A percentile compares a stretch with the other conserved stretches of the same genome.
phyloP scores from a whole-genome alignment of 2,888 invertebrate genomes.

The Agrypnus murinus region DNA sequence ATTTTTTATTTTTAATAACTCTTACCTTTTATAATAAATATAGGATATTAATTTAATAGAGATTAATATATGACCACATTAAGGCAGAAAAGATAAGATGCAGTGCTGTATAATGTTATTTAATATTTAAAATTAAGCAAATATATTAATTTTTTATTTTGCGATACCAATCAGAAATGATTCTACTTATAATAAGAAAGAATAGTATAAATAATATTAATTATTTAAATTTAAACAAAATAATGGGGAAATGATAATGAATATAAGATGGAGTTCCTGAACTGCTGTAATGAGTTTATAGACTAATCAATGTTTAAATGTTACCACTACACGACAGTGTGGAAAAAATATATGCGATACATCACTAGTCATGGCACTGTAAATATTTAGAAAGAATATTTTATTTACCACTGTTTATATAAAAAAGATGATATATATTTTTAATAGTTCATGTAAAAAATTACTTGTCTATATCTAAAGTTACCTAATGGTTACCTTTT shows the following conservation, averaged over 20 bases:
- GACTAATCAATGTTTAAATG: conserved; percentile 56
- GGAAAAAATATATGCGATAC: conserved; percentile 64
- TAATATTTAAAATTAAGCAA: neutral
- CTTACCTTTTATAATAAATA: conserved; percentile 22
- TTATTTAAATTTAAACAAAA: conserved; percentile 10
- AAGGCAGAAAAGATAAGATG: conserved; percentile 36
- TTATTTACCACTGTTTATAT: conserved; percentile 65
- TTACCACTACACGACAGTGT: conserved; percentile 67
- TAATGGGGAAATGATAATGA: conserved; percentile 21
- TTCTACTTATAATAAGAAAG: conserved; percentile 15
- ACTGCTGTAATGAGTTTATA: conserved; percentile 34
- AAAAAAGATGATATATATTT: conserved; percentile 63
- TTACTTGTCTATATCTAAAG: conserved; percentile 57
- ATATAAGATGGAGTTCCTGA: conserved; percentile 40
- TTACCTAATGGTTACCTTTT: conserved; percentile 57
- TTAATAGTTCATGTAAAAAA: conserved; percentile 63
- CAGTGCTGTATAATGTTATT: conserved; percentile 27
- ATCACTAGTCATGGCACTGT: conserved; percentile 70
- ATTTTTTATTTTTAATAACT: conserved; percentile 22
- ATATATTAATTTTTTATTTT: no score
- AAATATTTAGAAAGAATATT: conserved; percentile 62
- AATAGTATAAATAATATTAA: neutral
- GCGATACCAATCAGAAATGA: conserved; percentile 7
- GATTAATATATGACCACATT: conserved; percentile 22
- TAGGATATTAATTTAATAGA: conserved; percentile 19